Evolutionary conservation across 2,888 invertebrate species (phyloP), one percentile per base, ranked within the genome.

Genomic region (Zaprionus bogoriensis): DNA sequence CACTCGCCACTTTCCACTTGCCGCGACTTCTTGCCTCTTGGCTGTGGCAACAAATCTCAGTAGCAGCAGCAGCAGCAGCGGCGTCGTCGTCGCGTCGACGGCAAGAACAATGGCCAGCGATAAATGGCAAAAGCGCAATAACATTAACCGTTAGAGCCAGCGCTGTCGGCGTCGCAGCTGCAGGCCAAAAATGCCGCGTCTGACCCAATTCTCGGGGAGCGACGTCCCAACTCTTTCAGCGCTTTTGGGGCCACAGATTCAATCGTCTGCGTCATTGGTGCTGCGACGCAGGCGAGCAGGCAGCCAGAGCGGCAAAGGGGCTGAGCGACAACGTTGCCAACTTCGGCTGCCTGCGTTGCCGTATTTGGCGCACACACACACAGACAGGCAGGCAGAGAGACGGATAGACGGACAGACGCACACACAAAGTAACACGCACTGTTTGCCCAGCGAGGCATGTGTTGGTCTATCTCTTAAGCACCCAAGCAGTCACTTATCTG

Each of bases 61-160:
- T 44, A 17, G 58, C 32, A 23, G 45, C 27, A n/a, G n/a, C n/a
- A n/a, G n/a, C n/a, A n/a, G 62, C 52, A 17, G 58, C 32, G 27
- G 45, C 27, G 22, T n/a, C 27, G 20, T 22, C 30, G 67, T 25
- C 30, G 61, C 30, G 67, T 25, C 30, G 61, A 45, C 46, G 50
- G 32, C 58, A 58, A 64, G 70, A 63, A 68, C 54, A 66, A 76
- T 70, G 67, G 64, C 55, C 53, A 23, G 30, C 74, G 72, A 63
- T 65, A 77, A 80, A 81, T 77, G 82, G 85, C 67, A 71, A 63
- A 64, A 67, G 73, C 84, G 83, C 82, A 82, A 82, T 82, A 82
- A 82, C 83, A 85, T 87, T 87, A 82, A 82, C 82, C 87, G 82
- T 87, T 82, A 82, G 78, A 46, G 66, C 57, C 81, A 77, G 66